Evolutionary conservation across 2,888 invertebrate genomes (phyloP).

Genomic region (Andrena hattorfiana): DNA sequence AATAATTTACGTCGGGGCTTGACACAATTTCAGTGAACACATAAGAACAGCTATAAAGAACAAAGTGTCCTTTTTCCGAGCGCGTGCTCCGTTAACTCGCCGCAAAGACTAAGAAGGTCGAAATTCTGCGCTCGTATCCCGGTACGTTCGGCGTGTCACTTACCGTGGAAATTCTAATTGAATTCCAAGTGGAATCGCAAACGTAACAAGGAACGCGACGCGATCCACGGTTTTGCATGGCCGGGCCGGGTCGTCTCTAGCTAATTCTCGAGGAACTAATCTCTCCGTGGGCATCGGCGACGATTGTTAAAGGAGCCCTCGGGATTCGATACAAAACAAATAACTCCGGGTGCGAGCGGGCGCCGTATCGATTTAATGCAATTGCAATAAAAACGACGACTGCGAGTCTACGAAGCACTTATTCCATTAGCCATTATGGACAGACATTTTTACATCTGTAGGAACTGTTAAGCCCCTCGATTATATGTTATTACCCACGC

Average conservation of each 20-base stretch:
- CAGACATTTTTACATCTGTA: too few relatives aligned
- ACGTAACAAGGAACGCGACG: slow-evolving; percentile 48
- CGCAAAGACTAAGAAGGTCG: slow-evolving; percentile 22
- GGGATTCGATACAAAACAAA: background rate
- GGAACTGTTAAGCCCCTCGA: too few relatives aligned
- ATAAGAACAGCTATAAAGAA: background rate
- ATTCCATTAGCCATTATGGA: background rate
- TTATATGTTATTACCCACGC: too few relatives aligned
- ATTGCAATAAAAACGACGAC: background rate
- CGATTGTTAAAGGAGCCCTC: background rate
- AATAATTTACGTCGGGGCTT: background rate
- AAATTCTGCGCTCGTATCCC: slow-evolving; percentile 1
- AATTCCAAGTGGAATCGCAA: slow-evolving; percentile 67
- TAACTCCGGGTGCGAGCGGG: background rate
- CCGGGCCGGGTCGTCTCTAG: slow-evolving; percentile 41
- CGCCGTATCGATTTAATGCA: slow-evolving; percentile 12
- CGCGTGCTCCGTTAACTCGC: background rate
- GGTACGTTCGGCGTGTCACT: slow-evolving; percentile 46
- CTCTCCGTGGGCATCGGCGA: background rate
- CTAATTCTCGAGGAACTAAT: slow-evolving; percentile 29
- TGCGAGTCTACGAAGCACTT: background rate
- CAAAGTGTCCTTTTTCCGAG: background rate
- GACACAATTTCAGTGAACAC: background rate
- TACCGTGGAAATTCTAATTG: slow-evolving; percentile 70
- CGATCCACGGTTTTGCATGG: slow-evolving; percentile 29